Percentiles rank a stretch among this genome's conserved stretches.
phyloP scores from a whole-genome alignment of 2,113 vertebrate genomes.

The Phocoena phocoena region DNA sequence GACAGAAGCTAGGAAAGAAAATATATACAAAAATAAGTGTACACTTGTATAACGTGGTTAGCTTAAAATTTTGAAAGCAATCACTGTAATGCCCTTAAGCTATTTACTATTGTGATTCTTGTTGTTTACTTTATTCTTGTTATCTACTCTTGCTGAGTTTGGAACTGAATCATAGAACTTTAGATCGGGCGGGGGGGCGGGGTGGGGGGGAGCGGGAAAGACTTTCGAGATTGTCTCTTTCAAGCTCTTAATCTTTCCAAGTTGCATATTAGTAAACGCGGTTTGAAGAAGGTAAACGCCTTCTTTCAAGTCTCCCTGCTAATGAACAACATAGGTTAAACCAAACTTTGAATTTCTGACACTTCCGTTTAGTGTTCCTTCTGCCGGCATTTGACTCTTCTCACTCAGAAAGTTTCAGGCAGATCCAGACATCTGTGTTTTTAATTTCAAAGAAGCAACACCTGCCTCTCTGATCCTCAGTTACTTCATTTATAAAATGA shows the following conservation, averaged over 20 bases:
- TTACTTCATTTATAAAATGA: slow-evolving; percentile 1
- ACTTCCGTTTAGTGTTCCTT: not conserved
- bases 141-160: not conserved
- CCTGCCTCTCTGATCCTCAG: not conserved
- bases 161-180: not conserved
- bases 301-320: not conserved
- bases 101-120: not conserved
- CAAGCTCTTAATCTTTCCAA: not conserved
- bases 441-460: not conserved
- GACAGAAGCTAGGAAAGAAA: not conserved
- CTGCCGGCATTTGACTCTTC: not conserved
- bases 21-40: not conserved
- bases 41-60: not conserved
- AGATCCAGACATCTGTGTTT: not conserved
- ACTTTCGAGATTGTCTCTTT: not conserved
- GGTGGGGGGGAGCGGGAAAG: not conserved
- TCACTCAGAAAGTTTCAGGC: not conserved
- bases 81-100: not conserved
- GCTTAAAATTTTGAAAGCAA: not conserved
- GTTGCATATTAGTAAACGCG: not conserved
- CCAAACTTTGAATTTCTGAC: not conserved
- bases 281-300: not conserved
- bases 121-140: not conserved
- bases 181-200: not conserved
- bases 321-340: not conserved